These are phyloP conservation scores for Exephanes ischioxanthus DNA, from an alignment of 2,888 invertebrate genomes.

Conservation along the genomic window DNA sequence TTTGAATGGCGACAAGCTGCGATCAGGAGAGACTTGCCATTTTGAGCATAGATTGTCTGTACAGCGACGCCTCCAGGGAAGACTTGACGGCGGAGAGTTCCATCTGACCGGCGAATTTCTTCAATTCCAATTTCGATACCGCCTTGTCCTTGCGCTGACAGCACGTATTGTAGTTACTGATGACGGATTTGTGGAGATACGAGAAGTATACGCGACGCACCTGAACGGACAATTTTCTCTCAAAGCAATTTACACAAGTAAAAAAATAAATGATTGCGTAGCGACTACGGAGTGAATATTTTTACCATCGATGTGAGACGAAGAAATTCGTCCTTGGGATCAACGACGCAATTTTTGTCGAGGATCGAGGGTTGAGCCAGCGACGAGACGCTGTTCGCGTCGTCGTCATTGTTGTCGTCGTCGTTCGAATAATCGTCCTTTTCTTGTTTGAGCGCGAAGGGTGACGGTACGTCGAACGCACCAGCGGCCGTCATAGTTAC, in stretches of 20 bases:
- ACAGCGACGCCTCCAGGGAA: constrained; percentile 77
- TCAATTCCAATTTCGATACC: constrained; percentile 71
- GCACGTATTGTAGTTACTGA: constrained; percentile 77
- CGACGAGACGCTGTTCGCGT: constrained; percentile 71
- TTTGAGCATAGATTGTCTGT: constrained; percentile 79
- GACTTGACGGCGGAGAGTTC: constrained; percentile 77
- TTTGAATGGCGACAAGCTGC: no score
- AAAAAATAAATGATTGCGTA: not conserved
- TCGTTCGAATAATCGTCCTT: constrained; percentile 64
- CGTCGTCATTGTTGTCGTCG: constrained; percentile 69
- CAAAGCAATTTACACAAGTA: not conserved
- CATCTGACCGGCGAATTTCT: constrained; percentile 77
- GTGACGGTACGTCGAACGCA: constrained; percentile 75
- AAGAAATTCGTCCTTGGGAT: constrained; percentile 76
- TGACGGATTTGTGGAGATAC: constrained; percentile 78
- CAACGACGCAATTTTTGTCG: constrained; percentile 70
- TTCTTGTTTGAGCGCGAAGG: constrained; percentile 67
- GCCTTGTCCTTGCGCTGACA: constrained; percentile 71
- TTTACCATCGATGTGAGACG: constrained; percentile 78
- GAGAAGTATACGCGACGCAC: constrained; percentile 79
- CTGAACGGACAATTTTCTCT: constrained; percentile 66
- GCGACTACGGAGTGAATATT: not conserved
- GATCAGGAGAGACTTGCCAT: constrained; percentile 70
- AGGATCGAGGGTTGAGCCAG: constrained; percentile 76
- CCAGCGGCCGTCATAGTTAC: constrained; percentile 70